These are phyloP conservation scores for Fopius arisanus DNA, from an alignment of 1,140 invertebrate genomes.

Conservation along the genomic window DNA sequence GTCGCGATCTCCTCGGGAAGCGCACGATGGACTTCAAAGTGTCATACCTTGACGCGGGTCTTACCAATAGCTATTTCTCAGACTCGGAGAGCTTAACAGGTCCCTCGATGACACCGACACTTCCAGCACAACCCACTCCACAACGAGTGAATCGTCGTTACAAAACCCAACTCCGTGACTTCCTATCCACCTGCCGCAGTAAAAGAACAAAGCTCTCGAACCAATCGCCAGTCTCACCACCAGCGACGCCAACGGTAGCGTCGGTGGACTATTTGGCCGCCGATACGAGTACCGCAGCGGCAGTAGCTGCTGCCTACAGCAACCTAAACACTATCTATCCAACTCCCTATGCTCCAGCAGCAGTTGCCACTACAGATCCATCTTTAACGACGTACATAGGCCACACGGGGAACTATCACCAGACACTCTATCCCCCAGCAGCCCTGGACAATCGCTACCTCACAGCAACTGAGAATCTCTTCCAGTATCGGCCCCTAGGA, in stretches of 20 bases:
- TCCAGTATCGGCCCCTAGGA: constrained; percentile 82
- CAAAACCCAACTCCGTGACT: constrained; percentile 92
- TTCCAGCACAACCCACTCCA: constrained; percentile 67
- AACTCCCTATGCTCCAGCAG: constrained; percentile 70
- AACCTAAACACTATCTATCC: constrained; percentile 85
- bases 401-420: constrained; percentile 77
- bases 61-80: constrained; percentile 89
- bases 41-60: constrained; percentile 91
- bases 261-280: constrained; percentile 74
- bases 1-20: constrained; percentile 92
- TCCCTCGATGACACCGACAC: constrained; percentile 65
- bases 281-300: constrained; percentile 71
- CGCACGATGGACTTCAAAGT: constrained; percentile 99
- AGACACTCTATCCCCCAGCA: constrained; percentile 74
- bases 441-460: constrained; percentile 77
- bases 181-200: constrained; percentile 88
- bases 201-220: constrained; percentile 80
- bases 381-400: constrained; percentile 74
- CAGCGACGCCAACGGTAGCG: constrained; percentile 61
- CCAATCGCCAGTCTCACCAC: constrained; percentile 55
- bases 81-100: constrained; percentile 83
- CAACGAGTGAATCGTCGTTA: constrained; percentile 85
- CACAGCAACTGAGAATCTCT: constrained; percentile 80
- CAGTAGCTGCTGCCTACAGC: constrained; percentile 79
- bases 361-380: constrained; percentile 68